A percentile compares a stretch with the other conserved stretches of the same genome.
Conservation (phyloP, 2,113 vertebrate species). For the Castor canadensis region DNA sequence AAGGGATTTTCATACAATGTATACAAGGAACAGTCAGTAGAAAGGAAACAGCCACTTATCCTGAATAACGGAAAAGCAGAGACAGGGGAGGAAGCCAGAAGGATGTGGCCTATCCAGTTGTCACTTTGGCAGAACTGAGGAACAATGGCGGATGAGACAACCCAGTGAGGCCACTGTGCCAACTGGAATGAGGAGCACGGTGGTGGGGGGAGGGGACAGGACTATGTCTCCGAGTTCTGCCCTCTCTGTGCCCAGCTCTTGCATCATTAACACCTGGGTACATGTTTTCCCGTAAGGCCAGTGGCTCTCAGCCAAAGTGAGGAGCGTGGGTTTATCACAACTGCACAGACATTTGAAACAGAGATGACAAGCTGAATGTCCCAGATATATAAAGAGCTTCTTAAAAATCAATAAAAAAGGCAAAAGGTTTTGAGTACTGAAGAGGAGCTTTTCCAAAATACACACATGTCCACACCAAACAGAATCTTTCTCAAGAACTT, state of each 20-base stretch:
- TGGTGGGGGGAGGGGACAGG: neutral
- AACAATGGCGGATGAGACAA: neutral
- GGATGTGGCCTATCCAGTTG: neutral
- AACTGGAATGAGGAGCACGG: fast-evolving
- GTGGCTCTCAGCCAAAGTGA: neutral
- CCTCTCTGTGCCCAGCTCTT: neutral
- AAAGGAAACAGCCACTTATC: conserved; percentile 51
- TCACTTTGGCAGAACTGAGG: neutral
- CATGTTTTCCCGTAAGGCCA: neutral
- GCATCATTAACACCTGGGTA: neutral
- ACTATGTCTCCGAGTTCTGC: neutral
- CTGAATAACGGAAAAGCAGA: conserved; percentile 1
- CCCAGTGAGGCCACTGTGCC: neutral
- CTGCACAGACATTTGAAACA: neutral
- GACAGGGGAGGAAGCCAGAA: neutral
- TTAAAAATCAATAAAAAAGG: neutral
- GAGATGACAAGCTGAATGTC: neutral
- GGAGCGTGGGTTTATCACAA: neutral
- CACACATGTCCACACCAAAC: neutral
- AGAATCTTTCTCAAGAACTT: neutral
- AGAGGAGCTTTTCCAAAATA: neutral
- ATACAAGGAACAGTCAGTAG: neutral
- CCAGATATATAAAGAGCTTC: conserved; percentile 35
- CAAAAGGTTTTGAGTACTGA: neutral
- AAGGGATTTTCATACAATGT: conserved; percentile 61